phyloP scores from a whole-genome alignment of 92 coral and sea anemone genomes.

The Phenganax stokvisi region DNA sequence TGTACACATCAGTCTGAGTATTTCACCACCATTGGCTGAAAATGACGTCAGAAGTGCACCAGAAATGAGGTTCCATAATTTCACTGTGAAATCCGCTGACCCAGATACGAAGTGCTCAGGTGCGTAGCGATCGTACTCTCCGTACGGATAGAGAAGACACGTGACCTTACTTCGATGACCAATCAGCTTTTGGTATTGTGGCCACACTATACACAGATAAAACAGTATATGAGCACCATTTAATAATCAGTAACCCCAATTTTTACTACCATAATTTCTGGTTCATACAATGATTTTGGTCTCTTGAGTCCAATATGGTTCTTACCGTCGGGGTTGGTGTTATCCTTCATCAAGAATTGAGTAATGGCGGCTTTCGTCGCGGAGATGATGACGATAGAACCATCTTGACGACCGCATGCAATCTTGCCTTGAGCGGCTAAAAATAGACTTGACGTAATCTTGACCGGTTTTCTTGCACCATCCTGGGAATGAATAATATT shows the following conservation, averaged over 20 bases:
- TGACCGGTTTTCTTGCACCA: conserved; percentile 48
- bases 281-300: neutral
- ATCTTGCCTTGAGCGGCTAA: conserved; percentile 74
- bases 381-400: conserved; percentile 84
- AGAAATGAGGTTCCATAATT: conserved; percentile 82
- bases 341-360: conserved; percentile 61
- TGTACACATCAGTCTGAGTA: conserved; percentile 76
- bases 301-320: neutral
- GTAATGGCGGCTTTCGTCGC: conserved; percentile 84
- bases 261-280: too few relatives aligned
- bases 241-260: too few relatives aligned
- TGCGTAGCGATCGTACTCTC: conserved; percentile 79
- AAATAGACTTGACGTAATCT: conserved; percentile 74
- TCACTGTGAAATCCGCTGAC: conserved; percentile 95
- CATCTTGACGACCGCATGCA: conserved; percentile 94
- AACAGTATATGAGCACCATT: neutral
- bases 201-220: conserved; percentile 63
- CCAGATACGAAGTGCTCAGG: conserved; percentile 82
- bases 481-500: conserved; percentile 48
- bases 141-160: conserved; percentile 89
- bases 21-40: conserved; percentile 86
- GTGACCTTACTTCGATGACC: conserved; percentile 91
- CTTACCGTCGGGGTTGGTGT: conserved; percentile 27
- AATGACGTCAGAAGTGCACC: conserved; percentile 87
- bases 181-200: conserved; percentile 71